phyloP scores from a whole-genome alignment of 2,113 vertebrate species.

The Scophthalmus maximus region DNA sequence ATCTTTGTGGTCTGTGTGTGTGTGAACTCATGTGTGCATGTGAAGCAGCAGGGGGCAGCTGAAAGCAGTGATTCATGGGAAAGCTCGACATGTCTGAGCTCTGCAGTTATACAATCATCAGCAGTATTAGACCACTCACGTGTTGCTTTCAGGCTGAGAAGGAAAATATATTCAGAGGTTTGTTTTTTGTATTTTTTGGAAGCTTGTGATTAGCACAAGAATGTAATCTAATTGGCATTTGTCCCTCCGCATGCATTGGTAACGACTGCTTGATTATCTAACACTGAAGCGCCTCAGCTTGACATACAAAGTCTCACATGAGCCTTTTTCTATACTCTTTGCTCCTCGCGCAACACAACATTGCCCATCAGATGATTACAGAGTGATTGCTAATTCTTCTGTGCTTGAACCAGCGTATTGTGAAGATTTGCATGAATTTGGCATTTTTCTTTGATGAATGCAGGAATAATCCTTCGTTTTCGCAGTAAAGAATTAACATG shows the following conservation, averaged over 20 bases:
- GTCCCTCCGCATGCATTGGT: no score
- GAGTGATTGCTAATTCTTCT: no score
- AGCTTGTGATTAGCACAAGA: slow-evolving; percentile 10
- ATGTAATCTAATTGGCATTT: slow-evolving; percentile 35
- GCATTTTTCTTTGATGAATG: no score
- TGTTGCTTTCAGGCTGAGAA: slow-evolving; percentile 24
- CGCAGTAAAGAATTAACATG: no score
- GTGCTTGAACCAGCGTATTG: no score
- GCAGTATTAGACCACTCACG: slow-evolving; percentile 24
- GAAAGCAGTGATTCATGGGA: slow-evolving; percentile 65
- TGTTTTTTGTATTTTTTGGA: slow-evolving; percentile 2
- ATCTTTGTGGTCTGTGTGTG: slow-evolving; percentile 32
- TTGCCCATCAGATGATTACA: no score
- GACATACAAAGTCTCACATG: no score
- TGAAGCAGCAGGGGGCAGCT: slow-evolving; percentile 56
- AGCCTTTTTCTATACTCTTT: no score
- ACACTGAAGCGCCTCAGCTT: no score
- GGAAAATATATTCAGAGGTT: background rate
- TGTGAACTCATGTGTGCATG: slow-evolving; percentile 24
- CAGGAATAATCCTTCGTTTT: no score
- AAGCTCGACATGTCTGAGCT: slow-evolving; percentile 74
- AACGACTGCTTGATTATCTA: no score
- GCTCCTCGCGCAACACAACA: slow-evolving; percentile 20
- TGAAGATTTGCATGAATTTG: slow-evolving; percentile 6
- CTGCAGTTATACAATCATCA: slow-evolving; percentile 50